Evolutionary conservation across 92 coral and sea anemone genomes (phyloP).

Genomic region (Phenganax subtilis): DNA sequence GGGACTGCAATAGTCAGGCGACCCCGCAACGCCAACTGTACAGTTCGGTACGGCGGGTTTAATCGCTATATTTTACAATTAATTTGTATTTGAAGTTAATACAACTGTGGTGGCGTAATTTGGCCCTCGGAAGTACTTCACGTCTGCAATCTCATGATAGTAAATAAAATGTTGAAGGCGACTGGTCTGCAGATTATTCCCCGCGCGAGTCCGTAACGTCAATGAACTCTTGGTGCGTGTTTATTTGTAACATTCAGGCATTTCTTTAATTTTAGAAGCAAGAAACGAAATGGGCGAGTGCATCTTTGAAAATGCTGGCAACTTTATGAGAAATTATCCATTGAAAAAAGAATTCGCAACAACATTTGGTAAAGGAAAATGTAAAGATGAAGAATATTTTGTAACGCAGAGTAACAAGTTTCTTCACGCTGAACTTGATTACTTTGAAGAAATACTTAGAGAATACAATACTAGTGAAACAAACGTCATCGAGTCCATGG

Average conservation of each 20-base stretch:
- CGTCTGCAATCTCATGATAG: not conserved
- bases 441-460: slow-evolving; percentile 3
- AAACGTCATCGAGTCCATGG: not conserved
- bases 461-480: not conserved
- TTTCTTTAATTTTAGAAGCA: not conserved
- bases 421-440: slow-evolving; percentile 1
- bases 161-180: not conserved
- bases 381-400: not conserved
- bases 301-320: slow-evolving; percentile 16
- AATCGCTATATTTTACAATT: not conserved
- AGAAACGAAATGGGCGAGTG: slow-evolving; percentile 13
- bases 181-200: no score
- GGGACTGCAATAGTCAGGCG: no score
- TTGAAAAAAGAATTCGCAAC: not conserved
- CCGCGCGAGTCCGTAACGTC: not conserved
- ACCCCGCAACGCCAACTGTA: no score
- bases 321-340: not conserved
- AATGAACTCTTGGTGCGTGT: not conserved
- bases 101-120: not conserved
- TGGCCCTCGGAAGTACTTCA: slow-evolving; percentile 13
- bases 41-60: not conserved
- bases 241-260: not conserved
- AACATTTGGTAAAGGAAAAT: slow-evolving; percentile 1
- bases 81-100: not conserved
- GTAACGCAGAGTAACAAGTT: not conserved